Conservation (phyloP, 2,888 invertebrate genomes). For the Clepsis dumicolana region DNA sequence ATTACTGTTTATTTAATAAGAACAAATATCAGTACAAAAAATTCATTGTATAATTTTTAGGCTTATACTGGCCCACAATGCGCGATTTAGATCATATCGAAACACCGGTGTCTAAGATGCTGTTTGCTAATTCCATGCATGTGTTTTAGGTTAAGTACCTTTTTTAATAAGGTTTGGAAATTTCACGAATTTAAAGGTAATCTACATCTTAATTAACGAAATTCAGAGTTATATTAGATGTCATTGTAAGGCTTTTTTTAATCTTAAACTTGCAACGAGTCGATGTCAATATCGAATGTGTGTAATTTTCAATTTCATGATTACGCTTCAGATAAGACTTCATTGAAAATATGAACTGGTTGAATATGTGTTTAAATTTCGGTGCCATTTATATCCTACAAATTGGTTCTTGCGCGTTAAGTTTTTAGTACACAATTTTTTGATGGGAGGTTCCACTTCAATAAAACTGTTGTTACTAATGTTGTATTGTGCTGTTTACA, state of each 20-base stretch:
- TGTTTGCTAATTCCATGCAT: too few relatives aligned
- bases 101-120: neutral
- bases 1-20: neutral
- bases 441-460: neutral
- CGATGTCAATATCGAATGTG: neutral
- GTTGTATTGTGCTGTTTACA: constrained; percentile 26
- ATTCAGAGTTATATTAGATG: neutral
- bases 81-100: neutral
- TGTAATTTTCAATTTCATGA: neutral
- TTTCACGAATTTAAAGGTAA: neutral
- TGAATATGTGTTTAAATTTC: neutral
- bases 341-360: neutral
- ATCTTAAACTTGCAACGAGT: neutral
- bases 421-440: neutral
- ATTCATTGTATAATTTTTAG: neutral
- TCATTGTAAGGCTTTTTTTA: neutral
- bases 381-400: neutral
- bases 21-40: neutral
- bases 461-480: neutral
- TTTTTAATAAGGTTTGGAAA: neutral
- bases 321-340: neutral
- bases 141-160: neutral
- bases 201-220: constrained; percentile 6
- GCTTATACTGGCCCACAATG: neutral
- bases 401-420: neutral